These are phyloP conservation scores for Sebastes aleutianus DNA, from an alignment of 2,797 vertebrate genomes.

Conservation along the genomic window DNA sequence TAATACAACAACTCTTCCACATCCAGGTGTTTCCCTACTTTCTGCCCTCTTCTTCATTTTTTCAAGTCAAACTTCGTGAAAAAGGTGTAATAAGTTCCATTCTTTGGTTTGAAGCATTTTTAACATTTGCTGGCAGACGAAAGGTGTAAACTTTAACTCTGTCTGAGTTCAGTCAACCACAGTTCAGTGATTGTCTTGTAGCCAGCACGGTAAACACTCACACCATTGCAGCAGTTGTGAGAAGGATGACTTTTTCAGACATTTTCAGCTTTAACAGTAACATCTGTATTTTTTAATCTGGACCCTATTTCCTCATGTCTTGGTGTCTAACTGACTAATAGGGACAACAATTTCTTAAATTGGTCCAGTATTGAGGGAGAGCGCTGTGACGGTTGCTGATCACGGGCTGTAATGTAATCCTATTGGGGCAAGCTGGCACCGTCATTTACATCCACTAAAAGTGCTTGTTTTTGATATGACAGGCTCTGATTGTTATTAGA, in stretches of 20 bases:
- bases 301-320: too few relatives aligned
- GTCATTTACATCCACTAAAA: background rate
- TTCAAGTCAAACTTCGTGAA: background rate
- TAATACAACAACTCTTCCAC: background rate
- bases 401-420: background rate
- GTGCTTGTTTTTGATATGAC: background rate
- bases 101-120: background rate
- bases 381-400: background rate
- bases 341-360: background rate
- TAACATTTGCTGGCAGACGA: background rate
- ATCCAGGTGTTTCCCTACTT: too few relatives aligned
- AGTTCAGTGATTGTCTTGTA: background rate
- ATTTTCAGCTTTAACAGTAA: background rate
- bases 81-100: background rate
- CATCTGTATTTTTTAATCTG: background rate
- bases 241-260: constrained; percentile 1
- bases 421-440: background rate
- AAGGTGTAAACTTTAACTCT: constrained; percentile 4
- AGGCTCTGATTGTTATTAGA: background rate
- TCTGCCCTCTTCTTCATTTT: background rate
- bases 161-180: background rate
- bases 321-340: too few relatives aligned
- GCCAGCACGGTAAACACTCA: background rate
- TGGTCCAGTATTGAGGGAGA: background rate
- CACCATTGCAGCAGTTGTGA: background rate